A percentile compares a stretch with the other conserved stretches of the same genome.
phyloP scores from a whole-genome alignment of 1,140 invertebrate genomes.

The Mya arenaria region DNA sequence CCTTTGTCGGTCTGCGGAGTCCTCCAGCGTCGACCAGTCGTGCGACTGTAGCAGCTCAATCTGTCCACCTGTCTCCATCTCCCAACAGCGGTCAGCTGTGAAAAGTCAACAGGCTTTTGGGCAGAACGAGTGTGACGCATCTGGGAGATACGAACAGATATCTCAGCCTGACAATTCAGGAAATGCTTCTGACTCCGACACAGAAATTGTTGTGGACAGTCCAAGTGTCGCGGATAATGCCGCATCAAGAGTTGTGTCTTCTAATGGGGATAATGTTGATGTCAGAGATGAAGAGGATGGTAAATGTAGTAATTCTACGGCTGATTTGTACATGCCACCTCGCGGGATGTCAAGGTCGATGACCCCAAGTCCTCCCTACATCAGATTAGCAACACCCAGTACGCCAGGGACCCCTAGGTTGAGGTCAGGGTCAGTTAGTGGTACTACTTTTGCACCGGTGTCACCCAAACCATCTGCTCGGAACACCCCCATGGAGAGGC shows the following conservation, averaged over 20 bases:
- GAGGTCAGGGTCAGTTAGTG: constrained; percentile 47
- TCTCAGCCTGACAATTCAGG: constrained; percentile 11
- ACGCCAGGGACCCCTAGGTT: constrained; percentile 41
- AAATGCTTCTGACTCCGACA: constrained; percentile 19
- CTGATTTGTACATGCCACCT: background rate
- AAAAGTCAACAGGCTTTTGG: background rate
- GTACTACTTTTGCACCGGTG: constrained; percentile 30
- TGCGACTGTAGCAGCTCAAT: constrained; percentile 34
- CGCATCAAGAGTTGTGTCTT: background rate
- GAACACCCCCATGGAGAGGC: constrained; percentile 35
- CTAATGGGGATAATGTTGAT: background rate
- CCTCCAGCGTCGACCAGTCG: background rate
- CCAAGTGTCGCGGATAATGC: background rate
- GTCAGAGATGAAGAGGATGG: background rate
- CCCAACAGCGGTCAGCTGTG: background rate
- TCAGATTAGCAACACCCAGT: constrained; percentile 33
- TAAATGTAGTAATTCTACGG: background rate
- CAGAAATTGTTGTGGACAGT: constrained; percentile 44
- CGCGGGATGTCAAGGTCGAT: constrained; percentile 18
- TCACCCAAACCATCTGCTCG: constrained; percentile 20
- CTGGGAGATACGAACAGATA: background rate
- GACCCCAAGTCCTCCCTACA: constrained; percentile 36
- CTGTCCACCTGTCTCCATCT: background rate
- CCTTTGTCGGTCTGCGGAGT: background rate
- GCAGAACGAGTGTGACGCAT: constrained; percentile 12